Conservation (phyloP, 2,113 vertebrate species). For the Leptocoma aspasia region DNA sequence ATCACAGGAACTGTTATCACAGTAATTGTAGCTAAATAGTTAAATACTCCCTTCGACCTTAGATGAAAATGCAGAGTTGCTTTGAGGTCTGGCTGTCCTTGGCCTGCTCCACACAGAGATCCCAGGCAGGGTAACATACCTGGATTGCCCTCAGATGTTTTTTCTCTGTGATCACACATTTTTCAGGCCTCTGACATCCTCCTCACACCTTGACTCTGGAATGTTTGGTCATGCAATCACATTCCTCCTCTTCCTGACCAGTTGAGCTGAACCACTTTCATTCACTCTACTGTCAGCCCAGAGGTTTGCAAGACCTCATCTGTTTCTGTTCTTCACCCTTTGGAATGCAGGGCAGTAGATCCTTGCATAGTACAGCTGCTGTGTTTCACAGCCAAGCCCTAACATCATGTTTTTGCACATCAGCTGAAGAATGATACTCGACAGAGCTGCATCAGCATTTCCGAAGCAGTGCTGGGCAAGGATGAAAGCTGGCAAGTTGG, state of each 20-base stretch:
- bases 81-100: neutral
- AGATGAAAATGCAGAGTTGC: neutral
- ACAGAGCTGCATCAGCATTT: conserved; percentile 79
- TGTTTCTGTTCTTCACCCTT: neutral
- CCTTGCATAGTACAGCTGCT: neutral
- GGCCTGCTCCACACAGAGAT: neutral
- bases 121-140: neutral
- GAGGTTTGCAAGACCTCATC: neutral
- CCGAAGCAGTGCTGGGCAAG: conserved; percentile 69
- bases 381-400: conserved; percentile 3
- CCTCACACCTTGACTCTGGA: neutral
- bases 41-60: neutral
- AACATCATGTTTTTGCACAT: conserved; percentile 19
- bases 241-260: neutral
- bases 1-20: neutral
- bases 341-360: neutral
- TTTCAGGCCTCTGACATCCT: neutral
- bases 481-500: conserved; percentile 90
- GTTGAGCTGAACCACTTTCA: neutral
- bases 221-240: neutral
- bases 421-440: conserved; percentile 72
- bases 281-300: neutral
- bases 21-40: neutral
- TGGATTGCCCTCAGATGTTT: neutral
- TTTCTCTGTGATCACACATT: neutral